phyloP scores from a whole-genome alignment of 2,888 invertebrate genomes.

The Willowsia nigromaculata region DNA sequence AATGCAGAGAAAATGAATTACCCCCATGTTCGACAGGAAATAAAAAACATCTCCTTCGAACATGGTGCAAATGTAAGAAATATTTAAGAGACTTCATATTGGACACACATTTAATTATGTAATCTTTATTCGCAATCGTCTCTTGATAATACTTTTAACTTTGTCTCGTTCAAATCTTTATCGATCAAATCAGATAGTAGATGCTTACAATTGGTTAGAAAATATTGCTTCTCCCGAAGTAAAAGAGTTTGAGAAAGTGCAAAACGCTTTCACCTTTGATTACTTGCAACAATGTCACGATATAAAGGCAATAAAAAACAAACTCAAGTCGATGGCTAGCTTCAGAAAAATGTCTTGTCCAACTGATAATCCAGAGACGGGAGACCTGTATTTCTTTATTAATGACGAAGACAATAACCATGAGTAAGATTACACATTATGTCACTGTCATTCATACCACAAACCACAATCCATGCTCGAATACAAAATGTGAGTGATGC shows the following conservation, averaged over 20 bases:
- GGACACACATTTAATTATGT: no score
- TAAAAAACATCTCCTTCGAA: not conserved
- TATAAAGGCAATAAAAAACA: constrained; percentile 87
- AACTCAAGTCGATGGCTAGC: constrained; percentile 92
- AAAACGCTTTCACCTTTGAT: constrained; percentile 93
- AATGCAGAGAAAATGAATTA: not conserved
- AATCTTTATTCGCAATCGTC: no score
- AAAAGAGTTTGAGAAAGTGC: constrained; percentile 91
- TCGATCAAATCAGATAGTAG: constrained; percentile 84
- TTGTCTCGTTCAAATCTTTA: not conserved
- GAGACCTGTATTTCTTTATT: constrained; percentile 90
- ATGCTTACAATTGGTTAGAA: constrained; percentile 98
- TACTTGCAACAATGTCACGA: constrained; percentile 89
- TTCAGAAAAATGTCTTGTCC: constrained; percentile 91
- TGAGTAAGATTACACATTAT: constrained; percentile 83
- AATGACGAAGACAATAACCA: constrained; percentile 98
- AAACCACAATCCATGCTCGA: no score
- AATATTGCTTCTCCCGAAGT: constrained; percentile 96
- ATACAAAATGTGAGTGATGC: not conserved
- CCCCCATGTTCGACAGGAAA: not conserved
- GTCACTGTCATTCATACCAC: no score
- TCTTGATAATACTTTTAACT: no score
- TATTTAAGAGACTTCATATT: no score
- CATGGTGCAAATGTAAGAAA: constrained; percentile 32
- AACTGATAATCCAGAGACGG: constrained; percentile 89